Evolutionary conservation across 2,888 invertebrate species (phyloP).

Genomic region (Siphonodentalium dalli): DNA sequence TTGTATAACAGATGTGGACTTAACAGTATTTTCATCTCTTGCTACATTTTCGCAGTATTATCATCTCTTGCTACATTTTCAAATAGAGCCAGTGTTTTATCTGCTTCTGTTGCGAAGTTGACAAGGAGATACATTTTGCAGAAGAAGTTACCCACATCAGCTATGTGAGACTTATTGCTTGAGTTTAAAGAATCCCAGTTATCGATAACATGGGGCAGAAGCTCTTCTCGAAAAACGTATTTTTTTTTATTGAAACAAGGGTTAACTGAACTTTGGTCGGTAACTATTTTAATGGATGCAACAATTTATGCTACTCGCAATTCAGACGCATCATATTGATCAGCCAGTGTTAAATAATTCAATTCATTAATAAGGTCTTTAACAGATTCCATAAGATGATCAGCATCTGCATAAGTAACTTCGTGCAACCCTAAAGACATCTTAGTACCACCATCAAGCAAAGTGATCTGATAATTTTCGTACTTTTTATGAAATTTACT

Average conservation of each 20-base stretch:
- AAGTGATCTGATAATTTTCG: conserved; percentile 14
- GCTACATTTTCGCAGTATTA: no score
- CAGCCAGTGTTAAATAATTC: neutral
- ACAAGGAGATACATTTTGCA: conserved; percentile 23
- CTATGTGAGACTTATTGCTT: neutral
- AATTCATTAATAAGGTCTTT: neutral
- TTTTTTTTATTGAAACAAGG: conserved; percentile 4
- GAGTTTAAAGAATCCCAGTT: conserved; percentile 4
- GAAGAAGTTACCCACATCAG: conserved; percentile 5
- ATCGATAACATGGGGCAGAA: conserved; percentile 4
- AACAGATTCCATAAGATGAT: neutral
- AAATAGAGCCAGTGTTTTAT: conserved; percentile 11
- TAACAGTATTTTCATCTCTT: neutral
- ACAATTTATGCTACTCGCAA: neutral
- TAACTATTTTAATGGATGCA: conserved; percentile 8
- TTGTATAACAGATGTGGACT: no score
- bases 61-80: conserved; percentile 7
- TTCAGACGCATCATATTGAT: neutral
- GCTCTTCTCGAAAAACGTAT: neutral
- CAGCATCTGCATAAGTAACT: neutral
- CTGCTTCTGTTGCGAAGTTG: conserved; percentile 14
- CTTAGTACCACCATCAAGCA: neutral
- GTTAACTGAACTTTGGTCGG: conserved; percentile 14
- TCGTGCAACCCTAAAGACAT: neutral
- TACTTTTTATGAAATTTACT: conserved; percentile 16